Percentiles rank a stretch among this genome's conserved stretches.
phyloP scores from a whole-genome alignment of 2,888 invertebrate species.

The Oegoconia quadripuncta region DNA sequence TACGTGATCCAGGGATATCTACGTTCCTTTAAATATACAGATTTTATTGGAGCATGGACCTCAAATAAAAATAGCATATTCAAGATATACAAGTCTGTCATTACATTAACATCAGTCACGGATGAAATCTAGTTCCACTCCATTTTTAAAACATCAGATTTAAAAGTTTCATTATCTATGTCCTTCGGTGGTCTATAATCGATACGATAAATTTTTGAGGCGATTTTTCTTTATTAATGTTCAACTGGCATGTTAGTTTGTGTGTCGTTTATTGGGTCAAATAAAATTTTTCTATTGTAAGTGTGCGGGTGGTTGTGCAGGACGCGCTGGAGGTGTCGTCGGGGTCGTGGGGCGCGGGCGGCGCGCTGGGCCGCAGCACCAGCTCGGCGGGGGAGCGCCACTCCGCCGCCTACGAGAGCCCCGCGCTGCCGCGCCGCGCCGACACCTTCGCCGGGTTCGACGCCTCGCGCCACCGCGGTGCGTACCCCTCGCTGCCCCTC shows the following conservation, averaged over 20 bases:
- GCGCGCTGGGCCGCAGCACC: constrained; percentile 91
- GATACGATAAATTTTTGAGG: background rate
- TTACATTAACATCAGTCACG: too few relatives aligned
- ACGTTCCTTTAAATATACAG: too few relatives aligned
- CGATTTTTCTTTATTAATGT: background rate
- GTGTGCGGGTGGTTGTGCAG: constrained; percentile 49
- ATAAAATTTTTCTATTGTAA: too few relatives aligned
- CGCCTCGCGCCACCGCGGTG: constrained; percentile 53
- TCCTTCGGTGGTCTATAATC: background rate
- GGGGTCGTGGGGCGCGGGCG: constrained; percentile 66
- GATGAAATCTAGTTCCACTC: too few relatives aligned
- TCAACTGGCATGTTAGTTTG: background rate
- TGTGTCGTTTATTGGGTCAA: too few relatives aligned
- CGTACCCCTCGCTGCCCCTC: background rate
- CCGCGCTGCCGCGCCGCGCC: constrained; percentile 93
- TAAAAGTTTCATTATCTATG: background rate
- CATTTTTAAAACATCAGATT: too few relatives aligned
- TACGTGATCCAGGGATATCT: too few relatives aligned
- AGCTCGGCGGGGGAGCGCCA: constrained; percentile 97
- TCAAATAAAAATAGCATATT: too few relatives aligned
- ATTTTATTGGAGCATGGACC: too few relatives aligned
- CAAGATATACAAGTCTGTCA: too few relatives aligned
- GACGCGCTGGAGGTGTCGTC: constrained; percentile 88
- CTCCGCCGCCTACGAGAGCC: constrained; percentile 90
- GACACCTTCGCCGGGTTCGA: constrained; percentile 99